Evolutionary conservation across 1,140 invertebrate genomes (phyloP).

Genomic region (Drosophila bipectinata): DNA sequence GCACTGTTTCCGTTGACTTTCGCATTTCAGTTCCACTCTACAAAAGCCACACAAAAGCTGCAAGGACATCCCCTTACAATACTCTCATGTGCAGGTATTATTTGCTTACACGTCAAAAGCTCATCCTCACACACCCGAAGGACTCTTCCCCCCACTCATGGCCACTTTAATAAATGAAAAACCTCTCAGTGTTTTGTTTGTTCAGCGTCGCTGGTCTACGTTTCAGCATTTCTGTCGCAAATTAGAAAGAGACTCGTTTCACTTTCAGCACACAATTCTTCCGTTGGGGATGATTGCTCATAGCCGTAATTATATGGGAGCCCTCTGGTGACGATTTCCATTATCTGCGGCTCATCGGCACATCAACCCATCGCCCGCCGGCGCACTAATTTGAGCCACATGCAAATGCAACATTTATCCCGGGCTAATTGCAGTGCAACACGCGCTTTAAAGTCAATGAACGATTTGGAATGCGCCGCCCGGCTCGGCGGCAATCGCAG

Average conservation of each 20-base stretch:
- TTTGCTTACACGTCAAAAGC: slow-evolving; percentile 47
- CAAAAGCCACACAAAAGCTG: slow-evolving; percentile 29
- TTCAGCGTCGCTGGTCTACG: slow-evolving; percentile 25
- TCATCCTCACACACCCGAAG: slow-evolving; percentile 1
- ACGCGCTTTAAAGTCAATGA: slow-evolving; percentile 80
- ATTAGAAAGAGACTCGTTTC: slow-evolving; percentile 43
- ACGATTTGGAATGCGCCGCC: slow-evolving; percentile 44
- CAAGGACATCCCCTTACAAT: slow-evolving; percentile 1
- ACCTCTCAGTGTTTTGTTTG: slow-evolving; percentile 58
- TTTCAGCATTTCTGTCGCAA: slow-evolving; percentile 26
- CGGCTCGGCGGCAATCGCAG: slow-evolving; percentile 10
- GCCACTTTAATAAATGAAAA: slow-evolving; percentile 78
- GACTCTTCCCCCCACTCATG: slow-evolving; percentile 29
- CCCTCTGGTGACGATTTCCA: slow-evolving; percentile 29
- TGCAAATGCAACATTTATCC: slow-evolving; percentile 69
- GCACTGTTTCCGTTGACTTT: slow-evolving; percentile 10
- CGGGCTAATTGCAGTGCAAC: slow-evolving; percentile 71
- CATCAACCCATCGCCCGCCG: background rate
- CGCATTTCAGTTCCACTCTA: slow-evolving; percentile 27
- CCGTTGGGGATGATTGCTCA: slow-evolving; percentile 8
- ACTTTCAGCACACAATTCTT: slow-evolving; percentile 37
- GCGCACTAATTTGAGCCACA: slow-evolving; percentile 58
- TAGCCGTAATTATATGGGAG: slow-evolving; percentile 47
- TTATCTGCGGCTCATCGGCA: slow-evolving; percentile 31
- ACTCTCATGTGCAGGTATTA: slow-evolving; percentile 44